phyloP scores from a whole-genome alignment of 37 sponge, comb jelly and placozoan species.

The Agelas oroides region DNA sequence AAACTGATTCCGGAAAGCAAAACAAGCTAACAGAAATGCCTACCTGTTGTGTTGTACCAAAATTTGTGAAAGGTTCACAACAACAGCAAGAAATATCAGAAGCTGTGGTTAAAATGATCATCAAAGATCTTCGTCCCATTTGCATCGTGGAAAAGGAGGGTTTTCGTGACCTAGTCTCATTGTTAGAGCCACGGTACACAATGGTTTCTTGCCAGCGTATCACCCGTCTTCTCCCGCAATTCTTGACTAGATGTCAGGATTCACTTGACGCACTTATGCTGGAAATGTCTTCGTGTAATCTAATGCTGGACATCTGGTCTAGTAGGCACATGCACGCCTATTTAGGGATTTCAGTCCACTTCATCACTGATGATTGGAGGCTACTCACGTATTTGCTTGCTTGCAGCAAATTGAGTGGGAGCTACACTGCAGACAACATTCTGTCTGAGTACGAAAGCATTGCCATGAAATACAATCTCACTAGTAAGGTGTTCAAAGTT shows the following conservation, averaged over 20 bases:
- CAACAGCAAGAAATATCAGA: neutral
- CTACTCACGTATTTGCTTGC: conserved; percentile 12
- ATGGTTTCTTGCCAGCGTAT: conserved; percentile 1
- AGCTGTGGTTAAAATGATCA: conserved; percentile 11
- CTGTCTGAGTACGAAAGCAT: neutral
- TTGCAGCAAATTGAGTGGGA: conserved; percentile 19
- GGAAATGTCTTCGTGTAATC: neutral
- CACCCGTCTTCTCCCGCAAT: neutral
- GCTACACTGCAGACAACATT: conserved; percentile 34
- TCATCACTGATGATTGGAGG: neutral
- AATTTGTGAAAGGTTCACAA: neutral
- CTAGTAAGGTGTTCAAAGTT: conserved; percentile 9
- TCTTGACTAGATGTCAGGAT: neutral
- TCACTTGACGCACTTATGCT: neutral
- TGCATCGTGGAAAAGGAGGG: conserved; percentile 10
- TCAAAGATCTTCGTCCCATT: conserved; percentile 6
- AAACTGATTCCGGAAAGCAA: too few relatives aligned
- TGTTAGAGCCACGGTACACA: conserved; percentile 16
- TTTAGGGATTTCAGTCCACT: conserved; percentile 20
- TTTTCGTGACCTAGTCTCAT: neutral
- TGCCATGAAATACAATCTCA: neutral
- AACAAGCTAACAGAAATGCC: too few relatives aligned
- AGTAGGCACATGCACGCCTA: conserved; percentile 17
- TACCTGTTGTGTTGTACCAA: neutral
- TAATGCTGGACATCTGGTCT: conserved; percentile 25